Base-by-base conservation (phyloP, 64 coral and sea anemone species). In the Montipora cactus region DNA sequence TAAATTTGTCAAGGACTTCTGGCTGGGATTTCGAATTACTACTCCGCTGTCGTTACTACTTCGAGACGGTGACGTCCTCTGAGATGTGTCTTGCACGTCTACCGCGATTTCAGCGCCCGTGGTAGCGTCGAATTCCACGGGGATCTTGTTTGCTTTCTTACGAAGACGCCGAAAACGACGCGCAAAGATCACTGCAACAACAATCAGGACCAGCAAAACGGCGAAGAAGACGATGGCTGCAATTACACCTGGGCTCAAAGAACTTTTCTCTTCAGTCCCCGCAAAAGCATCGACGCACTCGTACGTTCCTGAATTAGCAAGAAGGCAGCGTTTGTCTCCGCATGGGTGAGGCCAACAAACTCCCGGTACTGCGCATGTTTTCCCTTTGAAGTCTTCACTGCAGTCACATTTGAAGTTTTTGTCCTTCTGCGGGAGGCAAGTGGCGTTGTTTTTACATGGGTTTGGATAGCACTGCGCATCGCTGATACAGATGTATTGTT, bases 41-140 rank as follows among this genome's bases (percentile, higher is more conserved):
- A 98, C 96, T 15, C 96, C 96, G 55, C 96, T 98, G 55, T 98
- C 96, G 8, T 98, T 93, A 47, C 96, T 98, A 73, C 96, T 98
- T 49, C 95, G 96, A 8, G 93, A 98, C 46, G 96, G 96, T 7
- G 96, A 98, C 0, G 93, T 93, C 2, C 89, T 87, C 77, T 98
- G 96, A 1, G 89, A 98, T 13, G 89, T 53, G n/a, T 98, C 96
- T 18, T 95, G 93, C 14, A 94, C 51, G 9, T 95, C 93, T 15
- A 77, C 78, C 2, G 92, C 74, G 7, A 88, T 49, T 12, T 93
- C 92, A 72, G 85, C 62, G 10, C 66, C 76, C 59, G 76, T 66
- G 15, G 76, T 80, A 11, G 84, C 77, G 81, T 93, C 84, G 71
- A 71, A 86, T 18, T 86, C 82, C 8, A 44, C 8, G 9, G 16